Evolutionary conservation across 2,797 vertebrate species (phyloP).

Genomic region (Lacerta agilis): DNA sequence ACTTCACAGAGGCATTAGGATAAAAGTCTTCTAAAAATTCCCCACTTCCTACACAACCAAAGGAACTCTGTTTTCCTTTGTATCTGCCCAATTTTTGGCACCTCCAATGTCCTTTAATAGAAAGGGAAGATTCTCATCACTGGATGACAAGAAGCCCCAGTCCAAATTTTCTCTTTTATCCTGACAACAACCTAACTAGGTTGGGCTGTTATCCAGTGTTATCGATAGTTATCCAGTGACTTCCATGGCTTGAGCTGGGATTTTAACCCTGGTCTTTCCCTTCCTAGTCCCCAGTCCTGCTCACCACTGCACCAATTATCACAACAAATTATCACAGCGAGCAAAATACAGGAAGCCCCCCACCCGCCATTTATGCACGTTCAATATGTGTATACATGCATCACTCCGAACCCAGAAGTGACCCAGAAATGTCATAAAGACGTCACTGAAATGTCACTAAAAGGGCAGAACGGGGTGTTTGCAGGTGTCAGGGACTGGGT

Average conservation of each 20-base stretch:
- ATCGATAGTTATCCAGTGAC: neutral
- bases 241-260: neutral
- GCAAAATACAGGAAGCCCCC: too few species aligned
- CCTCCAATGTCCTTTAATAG: neutral
- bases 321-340: neutral
- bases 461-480: too few species aligned
- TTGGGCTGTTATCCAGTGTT: neutral
- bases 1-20: slow-evolving; percentile 18
- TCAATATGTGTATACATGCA: too few species aligned
- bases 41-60: neutral
- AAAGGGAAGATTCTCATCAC: neutral
- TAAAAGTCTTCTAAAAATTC: slow-evolving; percentile 8
- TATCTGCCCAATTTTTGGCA: neutral
- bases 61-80: neutral
- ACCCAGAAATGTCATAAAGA: too few species aligned
- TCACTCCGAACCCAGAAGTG: too few species aligned
- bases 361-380: too few species aligned
- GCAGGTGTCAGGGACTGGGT: too few species aligned
- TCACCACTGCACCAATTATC: neutral
- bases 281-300: neutral
- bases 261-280: neutral
- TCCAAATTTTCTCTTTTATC: neutral
- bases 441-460: too few species aligned
- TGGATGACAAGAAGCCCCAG: neutral
- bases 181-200: neutral